Evolutionary conservation across 2,113 vertebrate genomes (phyloP), one percentile per base, ranked within the genome.

Genomic region (Oophaga pumilio): DNA sequence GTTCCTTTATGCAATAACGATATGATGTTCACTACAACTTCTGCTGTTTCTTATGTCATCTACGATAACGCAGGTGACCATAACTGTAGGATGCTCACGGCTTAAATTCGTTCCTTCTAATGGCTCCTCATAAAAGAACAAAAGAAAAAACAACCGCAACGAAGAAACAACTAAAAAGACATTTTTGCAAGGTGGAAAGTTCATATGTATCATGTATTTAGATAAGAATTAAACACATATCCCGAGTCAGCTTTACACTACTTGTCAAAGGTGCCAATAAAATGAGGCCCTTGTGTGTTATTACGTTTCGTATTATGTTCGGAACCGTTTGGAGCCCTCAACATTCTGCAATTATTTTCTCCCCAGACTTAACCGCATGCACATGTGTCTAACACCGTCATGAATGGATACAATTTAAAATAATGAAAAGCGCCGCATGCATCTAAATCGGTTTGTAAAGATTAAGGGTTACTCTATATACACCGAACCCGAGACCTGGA

Each of bases 381-480:
- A 83, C 18, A 69, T 68, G 62, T 83, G 81, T n/a, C 62, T 52
- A 24, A 66, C 80, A 82, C 20, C 43, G 49, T 60, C 62, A 26
- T 69, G 22, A 69, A 68, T 68, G 62, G 62, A 83, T 68, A 68
- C 81, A 83, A 68, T 83, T 83, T 83, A 83, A 69, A 53, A 69
- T 83, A 68, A 83, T 53, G 62, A 83, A 83, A 83, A 69, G 49
- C 33, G 13, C 62, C 22, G 49, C 60, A 52, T 82, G 60, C 15
- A 66, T 24, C 52, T 14, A 26, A 82, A 82, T 82, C 52, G 22
- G 60, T 69, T 82, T 68, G 59, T 52, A 82, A 66, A 82, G 80
- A 82, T 64, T 82, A 50, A 64, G 62, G 49, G 80, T 82, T 82
- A 15, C 60, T 59, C 24, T 6, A 6, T 60, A 15, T 80, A 59